Conservation (phyloP, 2,888 invertebrate genomes). For the Drosophila mercatorum region DNA sequence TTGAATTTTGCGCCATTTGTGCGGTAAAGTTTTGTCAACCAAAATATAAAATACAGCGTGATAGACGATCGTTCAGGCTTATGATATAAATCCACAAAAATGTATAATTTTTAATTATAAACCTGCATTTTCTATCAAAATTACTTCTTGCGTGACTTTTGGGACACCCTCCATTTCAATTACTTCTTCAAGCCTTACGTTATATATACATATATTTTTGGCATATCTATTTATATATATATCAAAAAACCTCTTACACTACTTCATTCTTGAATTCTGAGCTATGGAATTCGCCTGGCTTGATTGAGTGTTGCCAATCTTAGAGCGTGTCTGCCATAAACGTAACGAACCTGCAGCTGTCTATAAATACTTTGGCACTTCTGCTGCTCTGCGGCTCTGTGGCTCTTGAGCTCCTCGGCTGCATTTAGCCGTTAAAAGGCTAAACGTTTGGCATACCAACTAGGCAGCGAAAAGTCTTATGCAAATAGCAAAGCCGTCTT, state of each 20-base stretch:
- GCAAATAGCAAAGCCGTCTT: constrained; percentile 42
- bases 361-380: constrained; percentile 48
- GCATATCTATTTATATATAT: not conserved
- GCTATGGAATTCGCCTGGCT: constrained; percentile 5
- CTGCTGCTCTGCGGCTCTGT: not conserved
- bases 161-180: not conserved
- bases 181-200: not conserved
- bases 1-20: too few relatives aligned
- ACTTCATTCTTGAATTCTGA: not conserved
- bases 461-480: constrained; percentile 46
- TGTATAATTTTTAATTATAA: too few relatives aligned
- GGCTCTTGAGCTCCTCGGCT: constrained; percentile 22
- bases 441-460: constrained; percentile 69
- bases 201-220: not conserved
- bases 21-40: too few relatives aligned
- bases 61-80: too few relatives aligned
- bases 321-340: constrained; percentile 24
- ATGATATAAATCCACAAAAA: too few relatives aligned
- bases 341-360: constrained; percentile 43
- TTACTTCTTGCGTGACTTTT: too few relatives aligned
- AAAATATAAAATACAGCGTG: too few relatives aligned
- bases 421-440: constrained; percentile 71
- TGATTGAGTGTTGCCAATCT: constrained; percentile 19
- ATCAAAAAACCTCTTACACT: not conserved
- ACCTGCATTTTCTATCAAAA: too few relatives aligned